These are phyloP conservation scores for Sclerurus mexicanus DNA, from an alignment of 2,113 vertebrate species.

Conservation along the genomic window DNA sequence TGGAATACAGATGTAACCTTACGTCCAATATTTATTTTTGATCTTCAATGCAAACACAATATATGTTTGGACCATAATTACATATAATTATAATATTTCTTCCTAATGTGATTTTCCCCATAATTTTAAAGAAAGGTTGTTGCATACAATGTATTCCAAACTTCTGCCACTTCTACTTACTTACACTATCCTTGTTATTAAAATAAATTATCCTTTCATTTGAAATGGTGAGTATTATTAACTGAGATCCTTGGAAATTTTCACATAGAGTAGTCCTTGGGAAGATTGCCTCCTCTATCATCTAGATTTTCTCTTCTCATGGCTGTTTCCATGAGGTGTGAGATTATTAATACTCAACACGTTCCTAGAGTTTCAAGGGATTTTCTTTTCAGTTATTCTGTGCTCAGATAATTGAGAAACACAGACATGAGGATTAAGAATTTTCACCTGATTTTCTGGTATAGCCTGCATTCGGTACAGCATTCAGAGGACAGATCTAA, in stretches of 20 bases:
- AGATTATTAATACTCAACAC: not conserved
- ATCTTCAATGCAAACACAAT: not conserved
- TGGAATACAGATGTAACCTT: not conserved
- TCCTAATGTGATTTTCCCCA: not conserved
- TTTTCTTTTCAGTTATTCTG: not conserved
- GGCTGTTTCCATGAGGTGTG: not conserved
- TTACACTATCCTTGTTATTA: not conserved
- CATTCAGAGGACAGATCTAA: not conserved
- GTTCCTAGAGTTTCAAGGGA: not conserved
- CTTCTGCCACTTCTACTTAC: not conserved
- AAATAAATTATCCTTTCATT: not conserved
- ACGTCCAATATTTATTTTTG: not conserved
- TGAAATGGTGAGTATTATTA: not conserved
- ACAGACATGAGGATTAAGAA: not conserved
- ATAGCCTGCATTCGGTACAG: not conserved
- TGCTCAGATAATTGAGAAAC: not conserved
- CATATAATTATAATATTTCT: not conserved
- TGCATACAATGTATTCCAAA: not conserved
- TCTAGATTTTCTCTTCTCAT: not conserved
- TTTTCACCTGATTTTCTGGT: not conserved
- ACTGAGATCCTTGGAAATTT: not conserved
- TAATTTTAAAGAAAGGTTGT: not conserved
- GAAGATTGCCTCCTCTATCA: not conserved
- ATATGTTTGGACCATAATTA: not conserved
- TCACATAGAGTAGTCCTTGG: not conserved